Evolutionary conservation across 2,113 vertebrate species (phyloP).

Genomic region (Pangasianodon gigas): DNA sequence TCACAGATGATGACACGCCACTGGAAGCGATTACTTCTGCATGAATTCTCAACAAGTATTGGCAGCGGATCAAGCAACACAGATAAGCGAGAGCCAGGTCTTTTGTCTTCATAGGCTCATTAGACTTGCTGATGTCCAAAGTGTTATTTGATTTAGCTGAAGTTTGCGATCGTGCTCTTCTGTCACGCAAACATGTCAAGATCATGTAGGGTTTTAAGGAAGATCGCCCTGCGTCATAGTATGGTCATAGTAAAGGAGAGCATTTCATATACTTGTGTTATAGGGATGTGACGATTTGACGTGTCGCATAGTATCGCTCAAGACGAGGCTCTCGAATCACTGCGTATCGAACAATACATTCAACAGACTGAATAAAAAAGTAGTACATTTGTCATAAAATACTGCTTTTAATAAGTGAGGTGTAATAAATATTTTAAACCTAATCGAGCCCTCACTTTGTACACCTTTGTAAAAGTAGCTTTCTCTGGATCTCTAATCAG

Average conservation of each 20-base stretch:
- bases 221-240: neutral
- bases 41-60: conserved; percentile 57
- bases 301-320: neutral
- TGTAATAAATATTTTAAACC: neutral
- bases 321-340: neutral
- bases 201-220: neutral
- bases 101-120: conserved; percentile 3
- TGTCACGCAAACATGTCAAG: conserved; percentile 12
- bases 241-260: neutral
- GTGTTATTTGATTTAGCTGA: conserved; percentile 9
- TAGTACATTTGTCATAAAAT: neutral
- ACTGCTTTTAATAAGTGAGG: neutral
- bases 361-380: neutral
- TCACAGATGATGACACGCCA: conserved; percentile 35
- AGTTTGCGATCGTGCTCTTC: neutral
- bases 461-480: neutral
- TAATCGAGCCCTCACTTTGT: neutral
- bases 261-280: conserved; percentile 26
- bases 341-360: neutral
- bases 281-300: neutral
- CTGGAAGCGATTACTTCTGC: conserved; percentile 67
- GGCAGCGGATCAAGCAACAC: conserved; percentile 67
- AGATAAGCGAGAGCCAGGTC: conserved; percentile 55
- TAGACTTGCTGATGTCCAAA: conserved; percentile 11
- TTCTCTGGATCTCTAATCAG: neutral